Conservation (phyloP, 2,113 vertebrate genomes). For the Dipodomys merriami region DNA sequence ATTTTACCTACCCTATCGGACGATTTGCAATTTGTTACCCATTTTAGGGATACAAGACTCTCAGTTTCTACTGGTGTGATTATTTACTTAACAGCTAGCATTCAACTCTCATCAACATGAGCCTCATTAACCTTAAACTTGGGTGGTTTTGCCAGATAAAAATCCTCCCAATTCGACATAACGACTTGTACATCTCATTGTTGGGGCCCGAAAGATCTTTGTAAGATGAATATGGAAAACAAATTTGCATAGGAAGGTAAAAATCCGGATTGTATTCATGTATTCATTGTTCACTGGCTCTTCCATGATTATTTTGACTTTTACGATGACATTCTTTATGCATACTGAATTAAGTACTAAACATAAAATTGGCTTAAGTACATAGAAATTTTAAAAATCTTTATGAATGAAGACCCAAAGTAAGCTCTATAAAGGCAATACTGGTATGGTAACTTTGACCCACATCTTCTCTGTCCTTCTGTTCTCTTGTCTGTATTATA, state of each 20-base stretch:
- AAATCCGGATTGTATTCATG: slow-evolving; percentile 8
- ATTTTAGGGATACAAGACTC: slow-evolving; percentile 62
- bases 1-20: slow-evolving; percentile 60
- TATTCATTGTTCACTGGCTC: not conserved
- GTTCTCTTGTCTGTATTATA: not conserved
- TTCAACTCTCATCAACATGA: slow-evolving; percentile 59
- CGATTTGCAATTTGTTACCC: slow-evolving; percentile 62
- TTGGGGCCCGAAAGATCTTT: slow-evolving; percentile 23
- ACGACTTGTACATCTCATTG: too few species aligned
- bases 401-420: not conserved
- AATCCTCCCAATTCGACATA: slow-evolving; percentile 36
- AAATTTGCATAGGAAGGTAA: slow-evolving; percentile 9
- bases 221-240: slow-evolving; percentile 44
- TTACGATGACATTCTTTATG: not conserved
- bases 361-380: not conserved
- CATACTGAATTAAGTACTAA: not conserved
- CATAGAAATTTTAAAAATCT: not conserved
- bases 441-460: not conserved
- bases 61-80: slow-evolving; percentile 58
- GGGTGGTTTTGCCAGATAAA: slow-evolving; percentile 37
- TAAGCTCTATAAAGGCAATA: not conserved
- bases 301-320: slow-evolving; percentile 39
- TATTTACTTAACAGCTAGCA: slow-evolving; percentile 73
- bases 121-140: slow-evolving; percentile 66
- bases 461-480: not conserved